Conservation (phyloP, 2,113 vertebrate species). For the Alosa alosa region DNA sequence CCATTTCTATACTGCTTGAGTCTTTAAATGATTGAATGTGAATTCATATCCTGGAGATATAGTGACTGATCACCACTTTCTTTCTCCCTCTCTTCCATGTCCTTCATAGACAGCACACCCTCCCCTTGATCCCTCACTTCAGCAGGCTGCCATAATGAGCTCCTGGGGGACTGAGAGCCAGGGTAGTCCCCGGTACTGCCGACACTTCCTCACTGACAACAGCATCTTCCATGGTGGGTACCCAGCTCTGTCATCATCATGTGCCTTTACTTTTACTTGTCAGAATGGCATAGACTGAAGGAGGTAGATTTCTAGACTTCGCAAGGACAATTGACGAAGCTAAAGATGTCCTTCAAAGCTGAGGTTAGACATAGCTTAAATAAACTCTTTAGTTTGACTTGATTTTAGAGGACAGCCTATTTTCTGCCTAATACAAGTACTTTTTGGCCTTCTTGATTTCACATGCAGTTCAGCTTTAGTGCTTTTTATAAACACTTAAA, state of each 20-base stretch:
- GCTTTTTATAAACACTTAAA: not conserved
- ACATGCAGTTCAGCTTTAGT: not conserved
- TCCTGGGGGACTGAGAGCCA: conserved; percentile 77
- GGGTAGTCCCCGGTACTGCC: conserved; percentile 80
- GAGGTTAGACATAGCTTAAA: not conserved
- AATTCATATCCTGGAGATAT: not conserved
- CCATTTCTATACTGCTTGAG: not conserved
- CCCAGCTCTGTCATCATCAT: not conserved
- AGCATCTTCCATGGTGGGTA: conserved; percentile 85
- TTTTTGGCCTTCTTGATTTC: not conserved
- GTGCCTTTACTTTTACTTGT: not conserved
- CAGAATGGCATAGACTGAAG: not conserved
- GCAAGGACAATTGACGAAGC: not conserved
- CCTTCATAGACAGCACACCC: conserved; percentile 19
- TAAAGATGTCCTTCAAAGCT: not conserved
- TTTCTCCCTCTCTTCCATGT: not conserved
- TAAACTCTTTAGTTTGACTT: too few relatives aligned
- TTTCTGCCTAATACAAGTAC: too few relatives aligned
- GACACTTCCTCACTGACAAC: conserved; percentile 93
- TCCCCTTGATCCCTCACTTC: not conserved
- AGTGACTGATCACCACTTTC: not conserved
- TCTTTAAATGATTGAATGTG: not conserved
- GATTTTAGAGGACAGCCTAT: too few relatives aligned
- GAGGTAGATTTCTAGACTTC: not conserved
- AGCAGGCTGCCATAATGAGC: conserved; percentile 71